Conservation (phyloP, 2,797 vertebrate species). For the Sarcoramphus papa region DNA sequence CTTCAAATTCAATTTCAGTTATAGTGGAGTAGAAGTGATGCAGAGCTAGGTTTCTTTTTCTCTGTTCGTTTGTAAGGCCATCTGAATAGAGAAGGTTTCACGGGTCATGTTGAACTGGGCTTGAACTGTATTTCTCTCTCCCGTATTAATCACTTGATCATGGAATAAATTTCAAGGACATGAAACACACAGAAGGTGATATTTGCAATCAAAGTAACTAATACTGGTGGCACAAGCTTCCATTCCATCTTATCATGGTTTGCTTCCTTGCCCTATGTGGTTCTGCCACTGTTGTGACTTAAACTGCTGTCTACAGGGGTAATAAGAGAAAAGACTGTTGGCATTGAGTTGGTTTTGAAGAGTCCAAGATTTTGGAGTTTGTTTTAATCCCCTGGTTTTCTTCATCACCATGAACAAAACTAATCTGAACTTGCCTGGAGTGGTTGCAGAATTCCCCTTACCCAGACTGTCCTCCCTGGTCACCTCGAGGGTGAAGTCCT, state of each 20-base stretch:
- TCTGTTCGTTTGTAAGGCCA: neutral
- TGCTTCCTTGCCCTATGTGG: neutral
- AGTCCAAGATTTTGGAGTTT: neutral
- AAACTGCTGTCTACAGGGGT: neutral
- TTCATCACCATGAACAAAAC: neutral
- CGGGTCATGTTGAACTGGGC: neutral
- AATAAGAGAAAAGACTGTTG: neutral
- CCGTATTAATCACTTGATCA: neutral
- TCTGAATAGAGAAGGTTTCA: neutral
- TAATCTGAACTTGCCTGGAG: neutral
- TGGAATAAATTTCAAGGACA: neutral
- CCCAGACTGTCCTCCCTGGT: neutral
- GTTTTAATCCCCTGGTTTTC: neutral
- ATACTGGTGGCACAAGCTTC: neutral
- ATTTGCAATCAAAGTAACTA: neutral
- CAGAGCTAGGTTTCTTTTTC: neutral
- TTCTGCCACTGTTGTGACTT: neutral
- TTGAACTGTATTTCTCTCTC: neutral
- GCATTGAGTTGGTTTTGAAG: neutral
- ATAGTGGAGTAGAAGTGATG: neutral
- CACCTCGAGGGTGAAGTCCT: neutral
- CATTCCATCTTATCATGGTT: neutral
- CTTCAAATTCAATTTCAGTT: constrained; percentile 56
- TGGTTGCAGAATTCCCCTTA: neutral
- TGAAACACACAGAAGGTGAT: neutral